phyloP scores from a whole-genome alignment of 2,797 vertebrate species.

The Diceros bicornis region DNA sequence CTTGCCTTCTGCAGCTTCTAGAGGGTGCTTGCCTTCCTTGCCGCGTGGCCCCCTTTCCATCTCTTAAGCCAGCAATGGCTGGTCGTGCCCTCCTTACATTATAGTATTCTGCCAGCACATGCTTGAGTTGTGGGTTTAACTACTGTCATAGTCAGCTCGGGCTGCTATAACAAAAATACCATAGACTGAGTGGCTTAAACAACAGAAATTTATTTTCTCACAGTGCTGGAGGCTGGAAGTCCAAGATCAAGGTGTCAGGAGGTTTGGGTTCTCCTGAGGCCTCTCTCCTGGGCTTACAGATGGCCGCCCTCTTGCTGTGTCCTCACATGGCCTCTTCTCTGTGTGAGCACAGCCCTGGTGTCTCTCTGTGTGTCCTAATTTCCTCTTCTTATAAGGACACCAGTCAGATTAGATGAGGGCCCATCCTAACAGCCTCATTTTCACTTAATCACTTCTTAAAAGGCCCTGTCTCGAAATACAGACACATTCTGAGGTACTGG shows the following conservation, averaged over 20 bases:
- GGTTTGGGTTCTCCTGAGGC: neutral
- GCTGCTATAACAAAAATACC: neutral
- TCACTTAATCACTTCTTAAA: neutral
- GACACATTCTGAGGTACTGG: neutral
- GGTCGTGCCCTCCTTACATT: accelerated
- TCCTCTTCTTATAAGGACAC: neutral
- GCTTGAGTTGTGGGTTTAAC: neutral
- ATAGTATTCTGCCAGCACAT: neutral
- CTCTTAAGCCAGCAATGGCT: neutral
- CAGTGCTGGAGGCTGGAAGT: neutral
- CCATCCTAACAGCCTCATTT: neutral
- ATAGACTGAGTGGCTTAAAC: neutral
- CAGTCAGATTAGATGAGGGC: neutral
- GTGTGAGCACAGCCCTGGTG: accelerated
- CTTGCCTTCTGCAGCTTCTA: neutral
- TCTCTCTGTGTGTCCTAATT: neutral
- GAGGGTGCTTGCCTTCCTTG: accelerated
- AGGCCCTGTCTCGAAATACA: neutral
- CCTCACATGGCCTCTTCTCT: neutral
- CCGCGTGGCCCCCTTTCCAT: neutral
- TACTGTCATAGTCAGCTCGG: neutral
- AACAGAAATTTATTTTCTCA: neutral
- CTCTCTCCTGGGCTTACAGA: neutral
- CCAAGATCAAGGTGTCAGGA: neutral
- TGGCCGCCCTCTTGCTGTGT: neutral